These are phyloP conservation scores for Schizopygopsis malacanthus DNA, from an alignment of 2,797 vertebrate genomes.

Conservation along the genomic window DNA sequence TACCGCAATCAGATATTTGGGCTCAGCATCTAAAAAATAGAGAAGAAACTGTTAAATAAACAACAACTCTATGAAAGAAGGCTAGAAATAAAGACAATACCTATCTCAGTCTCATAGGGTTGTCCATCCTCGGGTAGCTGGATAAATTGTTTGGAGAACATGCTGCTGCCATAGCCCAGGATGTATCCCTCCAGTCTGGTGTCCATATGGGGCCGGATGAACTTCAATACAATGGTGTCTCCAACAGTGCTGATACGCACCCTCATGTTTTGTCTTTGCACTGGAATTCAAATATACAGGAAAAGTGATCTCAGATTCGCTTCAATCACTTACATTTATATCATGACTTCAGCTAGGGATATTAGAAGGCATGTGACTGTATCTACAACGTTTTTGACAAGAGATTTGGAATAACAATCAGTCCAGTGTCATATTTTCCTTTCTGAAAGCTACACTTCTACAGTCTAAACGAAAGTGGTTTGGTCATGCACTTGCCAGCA, in stretches of 20 bases:
- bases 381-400: slow-evolving; percentile 20
- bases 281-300: slow-evolving; percentile 67
- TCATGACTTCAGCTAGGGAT: slow-evolving; percentile 18
- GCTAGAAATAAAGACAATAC: slow-evolving; percentile 74
- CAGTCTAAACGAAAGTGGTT: slow-evolving; percentile 13
- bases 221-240: slow-evolving; percentile 91
- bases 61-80: not conserved
- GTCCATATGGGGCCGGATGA: slow-evolving; percentile 82
- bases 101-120: slow-evolving; percentile 86
- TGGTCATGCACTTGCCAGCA: not conserved
- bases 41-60: slow-evolving; percentile 32
- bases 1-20: slow-evolving; percentile 92
- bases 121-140: slow-evolving; percentile 88
- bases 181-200: slow-evolving; percentile 92
- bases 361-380: slow-evolving; percentile 30
- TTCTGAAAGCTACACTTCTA: slow-evolving; percentile 30
- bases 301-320: slow-evolving; percentile 2
- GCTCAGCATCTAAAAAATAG: slow-evolving; percentile 89
- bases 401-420: slow-evolving; percentile 37
- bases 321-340: not conserved
- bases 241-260: slow-evolving; percentile 91
- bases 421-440: slow-evolving; percentile 38
- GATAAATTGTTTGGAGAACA: slow-evolving; percentile 93
- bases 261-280: slow-evolving; percentile 89
- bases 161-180: slow-evolving; percentile 91